Evolutionary conservation across 2,113 vertebrate species (phyloP), one percentile per base, ranked within the genome.

Genomic region (Cinclus mexicanus): DNA sequence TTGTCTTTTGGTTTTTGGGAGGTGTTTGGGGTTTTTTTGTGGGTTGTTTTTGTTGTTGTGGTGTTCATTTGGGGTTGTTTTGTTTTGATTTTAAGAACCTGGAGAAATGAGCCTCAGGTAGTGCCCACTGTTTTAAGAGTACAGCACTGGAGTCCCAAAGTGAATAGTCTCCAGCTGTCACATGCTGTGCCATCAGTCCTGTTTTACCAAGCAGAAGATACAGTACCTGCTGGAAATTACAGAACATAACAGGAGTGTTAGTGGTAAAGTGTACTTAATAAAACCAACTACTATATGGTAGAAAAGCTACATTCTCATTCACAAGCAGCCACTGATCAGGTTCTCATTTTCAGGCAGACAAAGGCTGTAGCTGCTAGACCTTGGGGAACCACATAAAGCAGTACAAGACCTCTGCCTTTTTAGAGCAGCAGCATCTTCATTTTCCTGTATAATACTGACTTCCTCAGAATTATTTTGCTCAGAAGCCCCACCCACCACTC

Each of bases 351-450:
- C 3, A 7, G 83, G 37, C 31, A 84, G 25, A 17, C 28, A 53
- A 52, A 79, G n/a, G 11, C 37, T 70, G 42, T 16, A 70, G n/a
- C 17, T 53, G 37, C 14, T 25, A 23, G 17, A 44, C 28, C n/a
- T 57, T 37, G 12, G 14, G 11, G 15, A 74, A 28, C 9, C 35
- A 31, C 0, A 0, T 44, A 52, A 77, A 6, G 7, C 9, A 41
- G 5, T 77, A 31, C 35, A 56, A 80, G 31, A 65, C 10, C 50
- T 41, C 15, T 9, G 3, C 19, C 11, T 74, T 65, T 91, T 44
- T 24, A 74, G 18, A 57, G 26, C 11, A 82, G 14, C 13, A 35
- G 25, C 26, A 35, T 33, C 46, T 83, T 29, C 41, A 25, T 49
- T 47, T 77, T 74, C 47, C 37, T 63, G 15, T 37, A 41, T 63